These are phyloP conservation scores for Amblyopsis hoosieri DNA, from an alignment of 2,797 vertebrate genomes.

Conservation along the genomic window DNA sequence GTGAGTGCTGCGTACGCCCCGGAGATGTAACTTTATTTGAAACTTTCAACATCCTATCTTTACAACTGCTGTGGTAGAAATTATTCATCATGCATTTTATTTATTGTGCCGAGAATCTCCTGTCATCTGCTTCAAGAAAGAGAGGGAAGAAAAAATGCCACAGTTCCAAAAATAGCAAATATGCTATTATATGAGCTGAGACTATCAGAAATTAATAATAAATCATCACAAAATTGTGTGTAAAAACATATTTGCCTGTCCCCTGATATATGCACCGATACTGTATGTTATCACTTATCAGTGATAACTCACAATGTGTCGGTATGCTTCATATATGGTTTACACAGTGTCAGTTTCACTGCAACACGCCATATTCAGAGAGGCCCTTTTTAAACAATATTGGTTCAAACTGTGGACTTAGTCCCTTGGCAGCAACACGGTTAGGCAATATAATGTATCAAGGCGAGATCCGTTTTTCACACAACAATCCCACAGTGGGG, in stretches of 20 bases:
- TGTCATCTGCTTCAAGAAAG: slow-evolving; percentile 20
- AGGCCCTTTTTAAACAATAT: slow-evolving; percentile 50
- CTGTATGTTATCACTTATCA: not conserved
- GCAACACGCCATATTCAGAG: slow-evolving; percentile 31
- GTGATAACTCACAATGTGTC: slow-evolving; percentile 17
- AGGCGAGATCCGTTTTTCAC: slow-evolving; percentile 62
- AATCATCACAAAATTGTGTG: slow-evolving; percentile 4
- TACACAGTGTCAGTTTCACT: slow-evolving; percentile 29
- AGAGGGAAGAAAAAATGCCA: not conserved
- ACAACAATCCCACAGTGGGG: slow-evolving; percentile 44
- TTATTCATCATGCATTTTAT: slow-evolving; percentile 54
- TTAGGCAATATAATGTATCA: slow-evolving; percentile 60
- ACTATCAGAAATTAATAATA: slow-evolving; percentile 28
- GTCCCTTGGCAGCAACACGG: slow-evolving; percentile 49
- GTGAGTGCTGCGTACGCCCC: slow-evolving; percentile 20
- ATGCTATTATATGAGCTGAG: not conserved
- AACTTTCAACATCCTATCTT: slow-evolving; percentile 30
- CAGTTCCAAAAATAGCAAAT: slow-evolving; percentile 44
- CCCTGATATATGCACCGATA: not conserved
- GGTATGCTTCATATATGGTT: slow-evolving; percentile 31
- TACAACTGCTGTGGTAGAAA: slow-evolving; percentile 30
- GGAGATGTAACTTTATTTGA: slow-evolving; percentile 46
- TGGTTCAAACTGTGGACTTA: slow-evolving; percentile 51
- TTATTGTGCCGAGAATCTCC: slow-evolving; percentile 40
- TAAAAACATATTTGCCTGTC: not conserved